Evolutionary conservation across 1,140 invertebrate genomes (phyloP).

Genomic region (Drosophila kohkoa): DNA sequence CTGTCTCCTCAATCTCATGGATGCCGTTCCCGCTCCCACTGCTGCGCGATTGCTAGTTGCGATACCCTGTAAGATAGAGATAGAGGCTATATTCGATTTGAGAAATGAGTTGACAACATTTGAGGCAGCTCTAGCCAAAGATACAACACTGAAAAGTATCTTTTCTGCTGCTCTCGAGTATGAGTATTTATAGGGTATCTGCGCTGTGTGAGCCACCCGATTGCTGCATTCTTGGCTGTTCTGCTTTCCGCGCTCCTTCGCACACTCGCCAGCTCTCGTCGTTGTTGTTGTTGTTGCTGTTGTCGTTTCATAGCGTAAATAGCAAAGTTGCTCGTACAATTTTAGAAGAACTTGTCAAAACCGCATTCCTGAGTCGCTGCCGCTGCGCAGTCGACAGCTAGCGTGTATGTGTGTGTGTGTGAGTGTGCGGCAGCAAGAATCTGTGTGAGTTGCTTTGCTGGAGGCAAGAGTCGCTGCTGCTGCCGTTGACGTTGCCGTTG

Average conservation of each 20-base stretch:
- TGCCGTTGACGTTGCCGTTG: slow-evolving; percentile 23
- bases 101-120: not conserved
- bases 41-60: slow-evolving; percentile 35
- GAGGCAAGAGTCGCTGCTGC: slow-evolving; percentile 55
- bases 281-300: slow-evolving; percentile 31
- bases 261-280: slow-evolving; percentile 55
- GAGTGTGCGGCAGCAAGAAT: slow-evolving; percentile 28
- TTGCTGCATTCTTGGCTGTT: slow-evolving; percentile 70
- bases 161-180: not conserved
- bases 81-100: slow-evolving; percentile 9
- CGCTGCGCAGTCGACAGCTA: slow-evolving; percentile 49
- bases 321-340: slow-evolving; percentile 84
- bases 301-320: slow-evolving; percentile 82
- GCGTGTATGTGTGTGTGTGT: slow-evolving; percentile 13
- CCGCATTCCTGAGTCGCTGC: slow-evolving; percentile 76
- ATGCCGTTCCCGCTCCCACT: slow-evolving; percentile 41
- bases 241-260: slow-evolving; percentile 79
- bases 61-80: slow-evolving; percentile 26
- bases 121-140: no score
- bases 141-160: not conserved
- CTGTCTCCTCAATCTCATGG: slow-evolving; percentile 34
- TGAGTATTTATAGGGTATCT: slow-evolving; percentile 26
- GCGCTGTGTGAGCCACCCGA: not conserved
- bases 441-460: slow-evolving; percentile 68
- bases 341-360: slow-evolving; percentile 85